A percentile compares a stretch with the other conserved stretches of the same genome.
Conservation (phyloP, 2,113 vertebrate species). For the Corydoras maculifer region DNA sequence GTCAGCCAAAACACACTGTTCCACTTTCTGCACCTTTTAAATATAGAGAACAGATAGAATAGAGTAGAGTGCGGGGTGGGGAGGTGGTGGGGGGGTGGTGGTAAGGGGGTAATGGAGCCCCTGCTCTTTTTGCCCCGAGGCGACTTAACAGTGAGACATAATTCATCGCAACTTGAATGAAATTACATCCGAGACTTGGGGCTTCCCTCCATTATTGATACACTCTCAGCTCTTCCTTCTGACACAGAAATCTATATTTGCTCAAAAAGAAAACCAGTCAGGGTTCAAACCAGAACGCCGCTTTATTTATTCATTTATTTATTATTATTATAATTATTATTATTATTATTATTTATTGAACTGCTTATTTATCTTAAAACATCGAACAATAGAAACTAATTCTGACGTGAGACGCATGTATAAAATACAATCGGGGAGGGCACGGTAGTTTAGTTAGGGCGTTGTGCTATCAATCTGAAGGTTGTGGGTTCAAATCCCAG, state of each 20-base stretch:
- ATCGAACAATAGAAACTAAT: too few species aligned
- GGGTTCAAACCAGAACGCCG: slow-evolving; percentile 12
- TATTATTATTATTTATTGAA: too few species aligned
- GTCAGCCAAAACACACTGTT: slow-evolving; percentile 18
- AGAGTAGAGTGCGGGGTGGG: background rate
- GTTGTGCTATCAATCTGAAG: too few species aligned
- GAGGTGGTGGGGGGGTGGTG: too few species aligned
- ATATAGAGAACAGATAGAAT: slow-evolving; percentile 30
- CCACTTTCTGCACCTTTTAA: slow-evolving; percentile 20
- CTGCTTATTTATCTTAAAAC: too few species aligned
- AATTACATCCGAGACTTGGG: slow-evolving; percentile 47
- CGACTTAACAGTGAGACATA: slow-evolving; percentile 48
- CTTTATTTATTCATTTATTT: too few species aligned
- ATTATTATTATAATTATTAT: too few species aligned
- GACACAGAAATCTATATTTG: slow-evolving; percentile 50
- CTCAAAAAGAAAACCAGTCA: slow-evolving; percentile 34
- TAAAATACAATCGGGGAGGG: too few species aligned
- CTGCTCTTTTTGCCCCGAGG: slow-evolving; percentile 40
- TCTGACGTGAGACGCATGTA: too few species aligned
- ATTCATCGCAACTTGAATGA: slow-evolving; percentile 42
- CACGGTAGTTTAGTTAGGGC: too few species aligned
- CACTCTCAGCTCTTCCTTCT: slow-evolving; percentile 44
- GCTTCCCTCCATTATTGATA: slow-evolving; percentile 52
- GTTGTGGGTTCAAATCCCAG: too few species aligned
- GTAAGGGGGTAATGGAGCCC: slow-evolving; percentile 17